These are phyloP conservation scores for Dipodomys spectabilis DNA, from an alignment of 2,113 vertebrate genomes.

Conservation along the genomic window DNA sequence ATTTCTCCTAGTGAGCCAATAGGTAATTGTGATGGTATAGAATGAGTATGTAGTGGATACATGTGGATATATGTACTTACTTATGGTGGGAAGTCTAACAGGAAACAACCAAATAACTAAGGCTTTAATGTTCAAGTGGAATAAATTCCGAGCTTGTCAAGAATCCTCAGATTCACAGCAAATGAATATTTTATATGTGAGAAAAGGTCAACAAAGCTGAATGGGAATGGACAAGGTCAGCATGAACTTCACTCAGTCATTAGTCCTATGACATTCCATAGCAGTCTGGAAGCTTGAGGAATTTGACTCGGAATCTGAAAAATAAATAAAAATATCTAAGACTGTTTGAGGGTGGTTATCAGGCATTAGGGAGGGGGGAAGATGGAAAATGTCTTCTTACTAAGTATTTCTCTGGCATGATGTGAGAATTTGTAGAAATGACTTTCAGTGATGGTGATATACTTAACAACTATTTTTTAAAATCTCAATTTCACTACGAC, in stretches of 20 bases:
- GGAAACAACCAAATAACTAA: not conserved
- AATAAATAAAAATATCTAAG: not conserved
- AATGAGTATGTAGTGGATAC: not conserved
- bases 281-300: not conserved
- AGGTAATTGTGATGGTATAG: not conserved
- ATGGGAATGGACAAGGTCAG: not conserved
- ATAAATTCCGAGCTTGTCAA: slow-evolving; percentile 13
- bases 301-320: not conserved
- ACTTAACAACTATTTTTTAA: no score
- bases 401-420: not conserved
- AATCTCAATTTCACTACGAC: not conserved
- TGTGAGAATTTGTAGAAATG: not conserved
- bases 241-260: no score
- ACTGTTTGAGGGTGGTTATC: not conserved
- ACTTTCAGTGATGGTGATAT: no score
- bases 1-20: not conserved
- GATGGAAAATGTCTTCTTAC: not conserved
- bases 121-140: not conserved
- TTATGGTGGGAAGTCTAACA: not conserved
- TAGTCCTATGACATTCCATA: not conserved
- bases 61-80: not conserved
- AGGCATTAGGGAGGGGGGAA: not conserved
- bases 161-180: not conserved
- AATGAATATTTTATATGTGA: not conserved
- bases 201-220: not conserved